Base-by-base conservation (phyloP, 2,797 vertebrate species). In the Hoplostethus mediterraneus region DNA sequence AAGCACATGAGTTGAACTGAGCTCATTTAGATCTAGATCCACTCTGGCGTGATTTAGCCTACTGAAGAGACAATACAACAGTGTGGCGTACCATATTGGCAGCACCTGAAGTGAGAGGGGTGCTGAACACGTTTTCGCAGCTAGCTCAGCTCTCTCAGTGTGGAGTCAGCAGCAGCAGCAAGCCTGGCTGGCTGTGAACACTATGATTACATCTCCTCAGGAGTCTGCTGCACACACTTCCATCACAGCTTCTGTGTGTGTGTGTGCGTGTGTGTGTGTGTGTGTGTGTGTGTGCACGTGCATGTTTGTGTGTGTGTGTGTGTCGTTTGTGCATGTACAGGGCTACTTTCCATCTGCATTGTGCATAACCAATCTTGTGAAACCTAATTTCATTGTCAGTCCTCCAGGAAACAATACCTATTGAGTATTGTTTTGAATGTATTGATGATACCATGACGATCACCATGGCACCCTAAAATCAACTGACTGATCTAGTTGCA, bases 161-260 rank as follows among this genome's bases (percentile, higher is more conserved):
- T 47, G 44, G 28, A 38, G 69, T 63, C 60, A 48, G 42, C 57
- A 61, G 58, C 58, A 28, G 30, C 52, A 54, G 25, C 40, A 45
- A 14, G 52, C 16, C 30, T 7, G 31, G 14, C 31, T 58, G 47
- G 47, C 17, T 59, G 45, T 58, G 51, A 53, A 55, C 13, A 42
- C 14, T 17, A 53, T 66, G 63, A 66, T 55, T 56, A 67, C 40
- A 5, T 13, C 55, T 44, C 3, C 25, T 48, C 42, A 36, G 16
- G 52, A 66, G 14, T 54, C 52, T 57, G 30, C 21, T 17, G 4
- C 44, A 31, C 60, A 49, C 42, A 44, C 42, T 44, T 31, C 16
- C 31, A 33, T 14, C 42, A 33, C 42, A 13, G 42, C 42, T 44
- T 8, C 9, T 67, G 12, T 30, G 14, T 65, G 6, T 54, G 17